A percentile compares a stretch with the other conserved stretches of the same genome.
Conservation (phyloP, 1,140 invertebrate species). For the Coptotermes formosanus region DNA sequence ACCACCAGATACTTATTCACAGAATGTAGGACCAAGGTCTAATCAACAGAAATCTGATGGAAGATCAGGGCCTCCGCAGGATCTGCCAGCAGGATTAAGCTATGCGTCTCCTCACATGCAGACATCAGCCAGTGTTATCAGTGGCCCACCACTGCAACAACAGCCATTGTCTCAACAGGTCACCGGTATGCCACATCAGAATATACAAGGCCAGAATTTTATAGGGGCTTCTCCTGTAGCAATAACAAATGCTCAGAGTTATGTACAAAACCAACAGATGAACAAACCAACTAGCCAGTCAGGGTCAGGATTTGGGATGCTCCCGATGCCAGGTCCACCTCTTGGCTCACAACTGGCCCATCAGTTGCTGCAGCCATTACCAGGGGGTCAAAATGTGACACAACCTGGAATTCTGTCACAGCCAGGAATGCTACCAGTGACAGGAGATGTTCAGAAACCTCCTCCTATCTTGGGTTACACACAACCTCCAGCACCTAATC, state of each 20-base stretch:
- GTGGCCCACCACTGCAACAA: background rate
- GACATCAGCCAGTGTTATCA: background rate
- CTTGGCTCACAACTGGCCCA: background rate
- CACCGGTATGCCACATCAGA: background rate
- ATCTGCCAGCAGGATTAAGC: background rate
- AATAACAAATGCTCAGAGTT: constrained; percentile 2
- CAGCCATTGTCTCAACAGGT: constrained; percentile 4
- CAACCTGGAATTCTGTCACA: background rate
- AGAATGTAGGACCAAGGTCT: background rate
- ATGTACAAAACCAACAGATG: background rate
- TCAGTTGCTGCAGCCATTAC: background rate
- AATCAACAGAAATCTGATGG: background rate
- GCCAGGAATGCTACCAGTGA: background rate
- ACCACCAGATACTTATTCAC: background rate
- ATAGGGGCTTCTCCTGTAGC: background rate
- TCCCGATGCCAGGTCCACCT: background rate
- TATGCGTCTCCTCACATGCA: background rate
- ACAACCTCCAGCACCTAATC: background rate
- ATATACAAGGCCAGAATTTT: background rate
- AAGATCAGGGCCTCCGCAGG: background rate
- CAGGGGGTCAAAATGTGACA: background rate
- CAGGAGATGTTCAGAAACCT: background rate
- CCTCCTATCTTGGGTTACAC: constrained; percentile 4
- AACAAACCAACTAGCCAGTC: background rate
- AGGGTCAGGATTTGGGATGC: background rate